These are phyloP conservation scores for Helicoverpa zea DNA, from an alignment of 1,140 invertebrate species.

Conservation along the genomic window DNA sequence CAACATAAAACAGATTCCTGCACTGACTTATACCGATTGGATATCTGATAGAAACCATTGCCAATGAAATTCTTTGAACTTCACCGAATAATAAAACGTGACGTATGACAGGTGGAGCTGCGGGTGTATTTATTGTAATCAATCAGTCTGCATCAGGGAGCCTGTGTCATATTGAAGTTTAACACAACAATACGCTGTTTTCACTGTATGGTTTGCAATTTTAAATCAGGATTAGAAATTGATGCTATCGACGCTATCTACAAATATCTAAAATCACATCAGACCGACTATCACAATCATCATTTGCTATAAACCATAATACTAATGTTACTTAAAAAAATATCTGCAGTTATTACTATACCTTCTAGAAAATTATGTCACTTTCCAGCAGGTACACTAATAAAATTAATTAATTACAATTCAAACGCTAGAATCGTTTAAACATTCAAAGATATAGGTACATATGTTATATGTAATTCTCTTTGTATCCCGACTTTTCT, in stretches of 20 bases:
- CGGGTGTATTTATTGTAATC: slow-evolving; percentile 36
- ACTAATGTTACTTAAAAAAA: background rate
- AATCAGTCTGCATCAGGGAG: background rate
- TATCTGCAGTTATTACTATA: background rate
- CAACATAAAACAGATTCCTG: slow-evolving; percentile 61
- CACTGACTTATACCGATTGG: slow-evolving; percentile 58
- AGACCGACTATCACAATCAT: no score
- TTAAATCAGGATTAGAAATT: no score
- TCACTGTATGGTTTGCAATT: no score
- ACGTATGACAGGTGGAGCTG: slow-evolving; percentile 8
- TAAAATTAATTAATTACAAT: no score
- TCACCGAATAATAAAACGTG: slow-evolving; percentile 40
- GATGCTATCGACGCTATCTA: no score
- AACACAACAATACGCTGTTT: no score
- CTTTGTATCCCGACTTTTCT: slow-evolving; percentile 48
- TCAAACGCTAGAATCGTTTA: no score
- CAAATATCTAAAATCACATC: background rate
- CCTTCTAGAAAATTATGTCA: no score
- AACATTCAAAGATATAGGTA: no score
- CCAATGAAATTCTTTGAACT: slow-evolving; percentile 65
- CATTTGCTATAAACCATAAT: background rate
- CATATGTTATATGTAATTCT: slow-evolving; percentile 23
- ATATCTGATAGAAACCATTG: slow-evolving; percentile 64
- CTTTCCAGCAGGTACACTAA: no score
- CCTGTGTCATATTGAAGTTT: no score